Evolutionary conservation across 2,888 invertebrate genomes (phyloP).

Genomic region (Perithous albicinctus): DNA sequence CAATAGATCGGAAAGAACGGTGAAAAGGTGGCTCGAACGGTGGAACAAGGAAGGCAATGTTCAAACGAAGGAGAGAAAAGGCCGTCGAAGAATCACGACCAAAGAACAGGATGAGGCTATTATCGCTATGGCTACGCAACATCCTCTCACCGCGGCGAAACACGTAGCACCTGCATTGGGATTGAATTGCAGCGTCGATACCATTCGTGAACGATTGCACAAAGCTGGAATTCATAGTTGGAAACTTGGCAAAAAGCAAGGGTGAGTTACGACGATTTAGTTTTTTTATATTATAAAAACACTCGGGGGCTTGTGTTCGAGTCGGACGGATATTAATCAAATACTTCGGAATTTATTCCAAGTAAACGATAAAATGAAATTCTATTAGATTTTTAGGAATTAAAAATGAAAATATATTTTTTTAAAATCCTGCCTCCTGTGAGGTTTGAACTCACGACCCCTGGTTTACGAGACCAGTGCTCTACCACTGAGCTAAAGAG

Average conservation of each 20-base stretch:
- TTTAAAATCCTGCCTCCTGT: too few species aligned
- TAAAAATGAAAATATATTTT: too few species aligned
- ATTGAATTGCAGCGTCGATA: slow-evolving; percentile 83
- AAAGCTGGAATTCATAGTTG: slow-evolving; percentile 84
- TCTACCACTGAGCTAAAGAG: too few species aligned
- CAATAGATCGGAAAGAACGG: slow-evolving; percentile 83
- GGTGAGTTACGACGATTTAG: slow-evolving; percentile 70
- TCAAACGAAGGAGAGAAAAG: slow-evolving; percentile 83
- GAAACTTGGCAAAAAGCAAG: slow-evolving; percentile 83
- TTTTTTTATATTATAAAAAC: not conserved
- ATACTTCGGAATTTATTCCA: too few species aligned
- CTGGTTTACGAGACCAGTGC: too few species aligned
- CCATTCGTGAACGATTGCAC: slow-evolving; percentile 82
- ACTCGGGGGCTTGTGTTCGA: too few species aligned
- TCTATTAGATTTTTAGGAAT: too few species aligned
- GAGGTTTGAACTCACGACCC: too few species aligned
- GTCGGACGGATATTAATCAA: too few species aligned
- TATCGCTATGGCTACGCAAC: slow-evolving; percentile 83
- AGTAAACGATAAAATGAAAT: too few species aligned
- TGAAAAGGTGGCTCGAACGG: slow-evolving; percentile 83
- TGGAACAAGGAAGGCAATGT: slow-evolving; percentile 84
- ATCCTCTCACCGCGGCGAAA: slow-evolving; percentile 83
- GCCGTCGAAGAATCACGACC: slow-evolving; percentile 82
- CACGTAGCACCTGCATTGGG: slow-evolving; percentile 83
- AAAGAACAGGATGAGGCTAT: slow-evolving; percentile 83